Conservation (phyloP, 2,113 vertebrate species). For the Dipodomys merriami region DNA sequence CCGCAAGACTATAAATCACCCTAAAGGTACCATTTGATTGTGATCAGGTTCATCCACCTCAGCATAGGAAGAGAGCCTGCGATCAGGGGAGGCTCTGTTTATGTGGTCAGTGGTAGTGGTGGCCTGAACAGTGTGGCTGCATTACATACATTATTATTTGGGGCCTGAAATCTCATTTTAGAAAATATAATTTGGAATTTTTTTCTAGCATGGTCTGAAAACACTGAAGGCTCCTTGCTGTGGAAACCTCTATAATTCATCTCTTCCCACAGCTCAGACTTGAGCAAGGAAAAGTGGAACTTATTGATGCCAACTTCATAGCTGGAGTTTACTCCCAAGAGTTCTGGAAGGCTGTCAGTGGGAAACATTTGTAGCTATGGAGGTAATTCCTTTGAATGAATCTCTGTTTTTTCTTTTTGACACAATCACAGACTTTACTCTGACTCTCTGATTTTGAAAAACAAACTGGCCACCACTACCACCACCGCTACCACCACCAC, state of each 20-base stretch:
- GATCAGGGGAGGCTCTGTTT: conserved; percentile 74
- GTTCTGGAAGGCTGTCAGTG: conserved; percentile 33
- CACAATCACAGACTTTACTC: conserved; percentile 11
- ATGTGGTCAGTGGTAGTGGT: conserved; percentile 64
- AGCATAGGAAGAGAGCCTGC: conserved; percentile 49
- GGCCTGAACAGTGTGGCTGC: not conserved
- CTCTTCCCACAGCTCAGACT: not conserved
- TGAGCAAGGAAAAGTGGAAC: conserved; percentile 24
- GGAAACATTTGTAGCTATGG: conserved; percentile 8
- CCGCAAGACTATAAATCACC: conserved; percentile 67
- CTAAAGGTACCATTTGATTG: conserved; percentile 55
- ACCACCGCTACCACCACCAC: conserved; percentile 33
- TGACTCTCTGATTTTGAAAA: conserved; percentile 32
- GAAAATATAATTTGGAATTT: not conserved
- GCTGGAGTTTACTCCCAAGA: conserved; percentile 18
- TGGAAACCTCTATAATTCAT: not conserved
- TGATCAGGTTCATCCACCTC: conserved; percentile 53
- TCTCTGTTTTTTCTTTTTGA: not conserved
- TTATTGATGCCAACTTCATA: not conserved
- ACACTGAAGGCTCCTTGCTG: conserved; percentile 5
- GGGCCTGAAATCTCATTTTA: not conserved
- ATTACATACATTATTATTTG: not conserved
- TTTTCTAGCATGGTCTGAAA: conserved; percentile 18
- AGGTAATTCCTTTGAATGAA: conserved; percentile 48
- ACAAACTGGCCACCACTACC: conserved; percentile 34